These are phyloP conservation scores for Pachycephus smyrnensis DNA, from an alignment of 2,888 invertebrate species.

Conservation along the genomic window DNA sequence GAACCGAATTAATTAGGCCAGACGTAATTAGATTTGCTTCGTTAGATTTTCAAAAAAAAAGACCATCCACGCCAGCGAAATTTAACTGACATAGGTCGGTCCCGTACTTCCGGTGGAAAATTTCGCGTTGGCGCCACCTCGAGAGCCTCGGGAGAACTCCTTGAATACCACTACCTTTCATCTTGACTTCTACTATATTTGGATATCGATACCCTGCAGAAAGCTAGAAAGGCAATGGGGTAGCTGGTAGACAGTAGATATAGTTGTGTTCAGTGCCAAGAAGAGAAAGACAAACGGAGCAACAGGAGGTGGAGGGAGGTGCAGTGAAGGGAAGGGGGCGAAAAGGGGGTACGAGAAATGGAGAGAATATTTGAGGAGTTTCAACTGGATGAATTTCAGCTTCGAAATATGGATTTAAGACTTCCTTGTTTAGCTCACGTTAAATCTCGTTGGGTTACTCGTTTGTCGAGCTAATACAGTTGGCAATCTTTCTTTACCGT, in stretches of 20 bases:
- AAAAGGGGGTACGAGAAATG: conserved; percentile 16
- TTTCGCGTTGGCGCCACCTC: neutral
- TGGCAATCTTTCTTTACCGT: conserved; percentile 47
- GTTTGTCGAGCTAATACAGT: conserved; percentile 48
- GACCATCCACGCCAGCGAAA: neutral
- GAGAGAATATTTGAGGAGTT: neutral
- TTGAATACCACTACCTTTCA: neutral
- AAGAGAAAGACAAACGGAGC: conserved; percentile 11
- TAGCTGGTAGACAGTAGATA: neutral
- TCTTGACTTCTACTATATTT: neutral
- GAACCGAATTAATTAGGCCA: conserved; percentile 6
- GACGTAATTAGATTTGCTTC: neutral
- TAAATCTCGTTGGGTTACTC: conserved; percentile 4
- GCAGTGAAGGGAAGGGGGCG: neutral
- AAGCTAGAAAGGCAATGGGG: neutral
- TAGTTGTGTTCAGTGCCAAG: neutral
- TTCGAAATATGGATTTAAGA: neutral
- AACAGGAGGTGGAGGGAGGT: neutral
- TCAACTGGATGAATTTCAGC: neutral
- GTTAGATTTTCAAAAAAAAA: neutral
- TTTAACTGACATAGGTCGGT: neutral
- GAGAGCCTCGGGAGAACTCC: neutral
- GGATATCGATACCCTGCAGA: neutral
- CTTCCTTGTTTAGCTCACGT: neutral
- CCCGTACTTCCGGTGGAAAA: neutral